Percentiles rank a stretch among this genome's conserved stretches.
phyloP scores from a whole-genome alignment of 2,113 vertebrate genomes.

The Corythoichthys haematopterus region DNA sequence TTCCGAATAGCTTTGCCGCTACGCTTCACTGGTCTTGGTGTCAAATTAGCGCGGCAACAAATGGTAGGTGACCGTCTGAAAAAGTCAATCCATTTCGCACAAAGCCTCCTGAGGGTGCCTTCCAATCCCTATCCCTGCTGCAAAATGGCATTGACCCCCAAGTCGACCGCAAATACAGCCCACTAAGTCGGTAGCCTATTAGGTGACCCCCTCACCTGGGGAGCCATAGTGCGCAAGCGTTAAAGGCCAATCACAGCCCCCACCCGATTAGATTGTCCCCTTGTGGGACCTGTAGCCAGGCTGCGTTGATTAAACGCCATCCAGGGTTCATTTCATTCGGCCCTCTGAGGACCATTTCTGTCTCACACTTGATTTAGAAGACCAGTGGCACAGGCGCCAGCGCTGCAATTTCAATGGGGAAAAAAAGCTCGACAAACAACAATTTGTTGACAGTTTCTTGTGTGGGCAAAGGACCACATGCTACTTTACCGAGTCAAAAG shows the following conservation, averaged over 20 bases:
- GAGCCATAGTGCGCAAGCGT: not conserved
- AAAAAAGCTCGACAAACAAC: constrained; percentile 26
- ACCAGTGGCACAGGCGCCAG: not conserved
- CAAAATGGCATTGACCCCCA: constrained; percentile 35
- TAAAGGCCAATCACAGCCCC: not conserved
- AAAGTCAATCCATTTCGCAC: not conserved
- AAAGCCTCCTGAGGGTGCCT: not conserved
- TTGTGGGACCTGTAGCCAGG: constrained; percentile 15
- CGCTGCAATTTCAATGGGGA: constrained; percentile 15
- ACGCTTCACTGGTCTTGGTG: constrained; percentile 12
- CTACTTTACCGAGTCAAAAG: not conserved
- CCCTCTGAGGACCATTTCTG: constrained; percentile 20
- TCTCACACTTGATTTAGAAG: constrained; percentile 29
- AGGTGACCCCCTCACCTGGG: not conserved
- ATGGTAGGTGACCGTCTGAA: not conserved
- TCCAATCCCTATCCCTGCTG: constrained; percentile 7
- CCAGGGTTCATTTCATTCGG: constrained; percentile 24
- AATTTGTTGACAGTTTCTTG: not conserved
- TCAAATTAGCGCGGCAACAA: constrained; percentile 34
- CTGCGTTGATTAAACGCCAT: constrained; percentile 28
- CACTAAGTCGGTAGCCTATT: not conserved
- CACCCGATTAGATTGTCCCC: constrained; percentile 14
- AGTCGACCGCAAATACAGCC: constrained; percentile 11
- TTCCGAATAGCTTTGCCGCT: constrained; percentile 22
- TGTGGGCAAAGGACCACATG: not conserved